Evolutionary conservation across 2,888 invertebrate genomes (phyloP).

Genomic region (Nyleta sp.): DNA sequence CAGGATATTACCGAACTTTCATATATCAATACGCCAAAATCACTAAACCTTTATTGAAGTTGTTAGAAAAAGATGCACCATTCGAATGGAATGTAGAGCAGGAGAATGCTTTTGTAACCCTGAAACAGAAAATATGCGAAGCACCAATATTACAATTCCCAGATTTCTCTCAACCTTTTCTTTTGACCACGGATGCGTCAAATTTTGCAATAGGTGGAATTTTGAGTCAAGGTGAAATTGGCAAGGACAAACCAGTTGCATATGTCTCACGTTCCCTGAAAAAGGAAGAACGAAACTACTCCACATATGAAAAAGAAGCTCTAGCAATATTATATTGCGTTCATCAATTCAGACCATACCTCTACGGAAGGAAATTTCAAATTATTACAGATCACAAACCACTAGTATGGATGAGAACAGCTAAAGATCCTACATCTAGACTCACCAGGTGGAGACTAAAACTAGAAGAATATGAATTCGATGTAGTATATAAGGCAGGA

Average conservation of each 20-base stretch:
- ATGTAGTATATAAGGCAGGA: slow-evolving; percentile 2
- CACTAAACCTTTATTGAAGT: no score
- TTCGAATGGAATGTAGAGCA: no score
- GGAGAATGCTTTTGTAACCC: no score
- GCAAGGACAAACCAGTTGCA: not conserved
- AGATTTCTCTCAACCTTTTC: not conserved
- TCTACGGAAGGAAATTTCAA: slow-evolving; percentile 19
- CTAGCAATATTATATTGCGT: slow-evolving; percentile 13
- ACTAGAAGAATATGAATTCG: slow-evolving; percentile 1
- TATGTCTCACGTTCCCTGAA: not conserved
- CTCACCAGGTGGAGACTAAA: slow-evolving; percentile 5
- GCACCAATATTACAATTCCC: not conserved
- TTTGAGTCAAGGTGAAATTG: not conserved
- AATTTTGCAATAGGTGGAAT: not conserved
- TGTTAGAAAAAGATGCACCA: no score
- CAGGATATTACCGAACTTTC: no score
- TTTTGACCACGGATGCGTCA: not conserved
- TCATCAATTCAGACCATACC: not conserved
- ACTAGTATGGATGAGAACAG: not conserved
- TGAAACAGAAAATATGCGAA: no score
- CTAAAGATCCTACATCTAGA: not conserved
- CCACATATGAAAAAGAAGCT: slow-evolving; percentile 16
- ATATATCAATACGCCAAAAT: no score
- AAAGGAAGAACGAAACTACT: not conserved
- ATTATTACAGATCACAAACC: slow-evolving; percentile 16